These are phyloP conservation scores for Gavialis gangeticus DNA, from an alignment of 2,113 vertebrate species.

Conservation along the genomic window DNA sequence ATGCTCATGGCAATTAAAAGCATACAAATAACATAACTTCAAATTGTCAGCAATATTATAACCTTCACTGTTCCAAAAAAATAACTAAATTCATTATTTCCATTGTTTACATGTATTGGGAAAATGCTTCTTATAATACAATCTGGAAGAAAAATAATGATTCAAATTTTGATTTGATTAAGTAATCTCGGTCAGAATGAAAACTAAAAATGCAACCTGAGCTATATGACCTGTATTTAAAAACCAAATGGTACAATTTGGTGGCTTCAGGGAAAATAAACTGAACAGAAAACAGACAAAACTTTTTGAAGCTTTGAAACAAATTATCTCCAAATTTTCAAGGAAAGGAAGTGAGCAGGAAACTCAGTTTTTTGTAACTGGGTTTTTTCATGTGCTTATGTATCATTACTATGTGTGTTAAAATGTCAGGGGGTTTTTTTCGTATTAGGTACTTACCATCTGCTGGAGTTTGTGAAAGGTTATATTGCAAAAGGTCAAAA, in stretches of 20 bases:
- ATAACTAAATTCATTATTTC: background rate
- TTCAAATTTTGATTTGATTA: background rate
- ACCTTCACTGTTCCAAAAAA: background rate
- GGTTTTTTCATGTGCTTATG: background rate
- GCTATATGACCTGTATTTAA: background rate
- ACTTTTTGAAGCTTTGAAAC: background rate
- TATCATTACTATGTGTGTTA: background rate
- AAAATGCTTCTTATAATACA: background rate
- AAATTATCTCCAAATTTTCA: background rate
- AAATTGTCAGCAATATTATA: background rate
- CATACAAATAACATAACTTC: background rate
- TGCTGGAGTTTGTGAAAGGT: slow-evolving; percentile 19
- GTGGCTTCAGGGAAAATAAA: background rate
- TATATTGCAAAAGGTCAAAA: slow-evolving; percentile 60
- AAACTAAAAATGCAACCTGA: background rate
- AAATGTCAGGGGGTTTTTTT: background rate
- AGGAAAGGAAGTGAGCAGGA: background rate
- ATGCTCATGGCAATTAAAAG: background rate
- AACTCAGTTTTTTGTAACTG: background rate
- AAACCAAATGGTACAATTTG: background rate
- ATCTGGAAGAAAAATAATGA: background rate
- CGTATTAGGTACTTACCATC: slow-evolving; percentile 34
- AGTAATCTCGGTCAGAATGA: background rate
- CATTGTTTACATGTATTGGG: background rate
- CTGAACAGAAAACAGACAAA: background rate